phyloP scores from a whole-genome alignment of 2,888 invertebrate species.

The Mechanitis messenoides region DNA sequence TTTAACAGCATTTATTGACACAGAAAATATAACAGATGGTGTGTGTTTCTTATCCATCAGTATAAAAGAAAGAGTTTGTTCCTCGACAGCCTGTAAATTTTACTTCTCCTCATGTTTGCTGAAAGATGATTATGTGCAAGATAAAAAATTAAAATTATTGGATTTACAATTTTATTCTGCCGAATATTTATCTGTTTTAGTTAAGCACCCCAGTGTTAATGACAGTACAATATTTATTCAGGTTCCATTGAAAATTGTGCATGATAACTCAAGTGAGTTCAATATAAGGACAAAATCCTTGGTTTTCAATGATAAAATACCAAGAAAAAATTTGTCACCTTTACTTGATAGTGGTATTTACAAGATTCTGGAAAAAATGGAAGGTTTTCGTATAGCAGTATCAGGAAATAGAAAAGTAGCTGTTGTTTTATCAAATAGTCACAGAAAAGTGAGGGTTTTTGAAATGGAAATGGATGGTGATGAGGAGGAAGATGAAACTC shows the following conservation, averaged over 20 bases:
- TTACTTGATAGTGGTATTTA: conserved; percentile 70
- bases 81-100: conserved; percentile 71
- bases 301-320: conserved; percentile 63
- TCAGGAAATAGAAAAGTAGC: conserved; percentile 90
- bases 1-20: conserved; percentile 70
- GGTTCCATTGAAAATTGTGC: conserved; percentile 65
- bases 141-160: conserved; percentile 58
- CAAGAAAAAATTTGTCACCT: conserved; percentile 72
- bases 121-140: conserved; percentile 42
- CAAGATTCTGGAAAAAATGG: conserved; percentile 80
- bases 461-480: conserved; percentile 96
- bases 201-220: conserved; percentile 71
- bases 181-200: conserved; percentile 82
- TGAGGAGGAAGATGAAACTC: conserved; percentile 85
- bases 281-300: conserved; percentile 58
- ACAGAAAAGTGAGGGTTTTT: conserved; percentile 88
- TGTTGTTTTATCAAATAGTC: conserved; percentile 87
- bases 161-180: conserved; percentile 87
- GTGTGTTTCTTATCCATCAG: conserved; percentile 72
- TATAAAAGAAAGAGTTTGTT: conserved; percentile 56
- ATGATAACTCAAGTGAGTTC: conserved; percentile 60
- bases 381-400: conserved; percentile 84
- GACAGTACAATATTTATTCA: conserved; percentile 69
- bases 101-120: conserved; percentile 67
- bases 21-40: conserved; percentile 52